Percentiles rank a stretch among this genome's conserved stretches.
Evolutionary conservation across 2,888 invertebrate genomes (phyloP).

Genomic region (Papilio demoleus): DNA sequence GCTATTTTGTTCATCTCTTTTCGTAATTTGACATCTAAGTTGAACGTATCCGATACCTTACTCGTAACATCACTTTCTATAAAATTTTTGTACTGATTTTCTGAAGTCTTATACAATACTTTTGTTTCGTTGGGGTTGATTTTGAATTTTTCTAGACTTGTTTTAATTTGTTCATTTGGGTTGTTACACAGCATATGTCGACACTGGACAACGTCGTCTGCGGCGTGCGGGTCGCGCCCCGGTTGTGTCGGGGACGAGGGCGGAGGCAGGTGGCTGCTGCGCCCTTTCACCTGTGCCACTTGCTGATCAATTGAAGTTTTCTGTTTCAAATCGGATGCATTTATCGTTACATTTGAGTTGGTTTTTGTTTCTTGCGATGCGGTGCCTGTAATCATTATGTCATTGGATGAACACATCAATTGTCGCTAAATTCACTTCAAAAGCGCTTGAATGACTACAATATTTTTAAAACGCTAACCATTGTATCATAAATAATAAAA

Average conservation of each 20-base stretch:
- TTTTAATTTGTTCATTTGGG: constrained; percentile 43
- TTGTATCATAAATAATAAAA: neutral
- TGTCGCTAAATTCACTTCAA: neutral
- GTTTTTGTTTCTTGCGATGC: constrained; percentile 67
- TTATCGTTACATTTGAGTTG: constrained; percentile 67
- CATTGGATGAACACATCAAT: neutral
- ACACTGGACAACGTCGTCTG: constrained; percentile 47
- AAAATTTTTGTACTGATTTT: constrained; percentile 52
- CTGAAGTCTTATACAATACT: constrained; percentile 59
- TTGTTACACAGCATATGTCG: neutral
- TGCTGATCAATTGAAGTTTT: constrained; percentile 67
- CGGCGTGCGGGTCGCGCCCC: constrained; percentile 31
- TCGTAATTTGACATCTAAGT: constrained; percentile 33
- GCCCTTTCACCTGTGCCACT: constrained; percentile 62
- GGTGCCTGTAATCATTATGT: constrained; percentile 58
- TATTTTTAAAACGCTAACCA: neutral
- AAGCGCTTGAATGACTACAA: neutral
- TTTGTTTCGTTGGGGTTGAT: constrained; percentile 52
- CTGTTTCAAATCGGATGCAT: constrained; percentile 68
- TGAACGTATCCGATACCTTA: constrained; percentile 39
- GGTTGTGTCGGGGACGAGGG: neutral
- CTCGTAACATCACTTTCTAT: constrained; percentile 51
- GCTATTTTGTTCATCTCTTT: constrained; percentile 42
- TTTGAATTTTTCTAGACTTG: constrained; percentile 38
- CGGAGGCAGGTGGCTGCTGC: constrained; percentile 56